Evolutionary conservation across 2,113 vertebrate species (phyloP), one percentile per base, ranked within the genome.

Genomic region (Meleagris gallopavo): DNA sequence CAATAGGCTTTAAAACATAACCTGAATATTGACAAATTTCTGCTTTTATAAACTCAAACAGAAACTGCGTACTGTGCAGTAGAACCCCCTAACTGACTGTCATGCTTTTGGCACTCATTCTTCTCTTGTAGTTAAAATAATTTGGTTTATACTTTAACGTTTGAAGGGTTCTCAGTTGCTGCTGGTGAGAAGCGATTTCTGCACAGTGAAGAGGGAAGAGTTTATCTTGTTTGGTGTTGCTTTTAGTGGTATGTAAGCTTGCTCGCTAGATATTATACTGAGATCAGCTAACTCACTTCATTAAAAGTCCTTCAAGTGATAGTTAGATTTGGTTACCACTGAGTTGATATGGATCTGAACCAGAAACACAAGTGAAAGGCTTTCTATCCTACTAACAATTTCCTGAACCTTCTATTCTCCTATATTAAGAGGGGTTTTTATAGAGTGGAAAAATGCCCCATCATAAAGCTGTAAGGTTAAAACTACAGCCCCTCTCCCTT

Each of bases 381-480:
- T 86, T 93, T 93, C 87, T 93, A 83, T 91, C 89, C 67, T 89
- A 88, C 61, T 93, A 88, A 94, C 93, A 96, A 95, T 93, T 96
- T 96, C 95, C 95, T 96, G 95, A 95, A 79, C 83, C 48, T 88
- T 93, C 79, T 64, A 89, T 93, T 93, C 86, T 90, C 73, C 55
- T 95, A 45, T 95, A 95, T 91, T 95, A 94, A 91, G 93, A 91
- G 72, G 13, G 29, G 27, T 4, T 95, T 95, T 95, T 93, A 95
- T 93, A 95, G 95, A 92, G 89, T 95, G 87, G 83, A 95, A 96
- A 95, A 95, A 94, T 91, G 72, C 73, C 70, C 86, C 65, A 88
- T 95, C 85, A 93, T 95, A 93, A 96, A 95, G 91, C 85, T 96
- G 89, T 90, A 88, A 95, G 90, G 93, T 93, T 95, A 93, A 91